Evolutionary conservation across 2,113 vertebrate species (phyloP).

Genomic region (Cariama cristata): DNA sequence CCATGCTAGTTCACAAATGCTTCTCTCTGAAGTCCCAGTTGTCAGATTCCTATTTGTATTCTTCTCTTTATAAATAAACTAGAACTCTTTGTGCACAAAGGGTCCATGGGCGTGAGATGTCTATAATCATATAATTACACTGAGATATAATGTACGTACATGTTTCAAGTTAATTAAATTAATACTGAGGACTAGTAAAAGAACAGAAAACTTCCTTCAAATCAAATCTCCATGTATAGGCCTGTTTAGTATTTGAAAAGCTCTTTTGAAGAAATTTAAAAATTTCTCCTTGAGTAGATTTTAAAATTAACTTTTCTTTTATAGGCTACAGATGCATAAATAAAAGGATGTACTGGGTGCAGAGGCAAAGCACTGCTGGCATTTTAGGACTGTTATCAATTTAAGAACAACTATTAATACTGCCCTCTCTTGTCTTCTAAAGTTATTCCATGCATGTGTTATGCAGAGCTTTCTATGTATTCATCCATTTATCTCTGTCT

Average conservation of each 20-base stretch:
- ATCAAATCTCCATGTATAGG: not conserved
- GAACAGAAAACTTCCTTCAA: not conserved
- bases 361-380: not conserved
- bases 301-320: constrained; percentile 20
- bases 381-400: constrained; percentile 13
- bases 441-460: constrained; percentile 57
- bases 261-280: not conserved
- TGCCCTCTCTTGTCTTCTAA: constrained; percentile 53
- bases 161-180: not conserved
- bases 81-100: not conserved
- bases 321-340: not conserved
- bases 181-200: not conserved
- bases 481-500: constrained; percentile 67
- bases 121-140: not conserved
- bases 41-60: not conserved
- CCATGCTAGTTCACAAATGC: not conserved
- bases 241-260: not conserved
- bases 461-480: constrained; percentile 65
- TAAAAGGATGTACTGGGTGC: not conserved
- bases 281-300: not conserved
- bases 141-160: not conserved
- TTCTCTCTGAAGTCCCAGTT: not conserved
- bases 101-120: not conserved
- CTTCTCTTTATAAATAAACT: not conserved
- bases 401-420: constrained; percentile 45